A percentile compares a stretch with the other conserved stretches of the same genome.
phyloP scores from a whole-genome alignment of 2,888 invertebrate genomes.

The Sussaba pulchella region DNA sequence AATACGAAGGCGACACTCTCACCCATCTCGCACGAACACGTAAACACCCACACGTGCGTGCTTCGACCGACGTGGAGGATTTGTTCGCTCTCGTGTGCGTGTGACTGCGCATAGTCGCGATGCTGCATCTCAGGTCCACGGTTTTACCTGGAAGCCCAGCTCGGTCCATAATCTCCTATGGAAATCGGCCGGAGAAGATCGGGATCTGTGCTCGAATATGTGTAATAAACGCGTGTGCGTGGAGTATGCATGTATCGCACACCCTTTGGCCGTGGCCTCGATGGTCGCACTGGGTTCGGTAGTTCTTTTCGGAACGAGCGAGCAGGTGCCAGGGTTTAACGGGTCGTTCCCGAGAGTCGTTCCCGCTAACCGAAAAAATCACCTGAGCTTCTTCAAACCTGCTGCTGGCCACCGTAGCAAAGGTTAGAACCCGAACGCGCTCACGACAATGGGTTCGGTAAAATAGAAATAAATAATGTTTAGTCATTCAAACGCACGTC shows the following conservation, averaged over 20 bases:
- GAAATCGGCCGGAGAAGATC: conserved; percentile 32
- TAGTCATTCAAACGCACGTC: no score
- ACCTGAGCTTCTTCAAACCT: conserved; percentile 20
- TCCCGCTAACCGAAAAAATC: background rate
- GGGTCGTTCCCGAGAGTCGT: conserved; percentile 35
- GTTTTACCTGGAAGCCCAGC: conserved; percentile 40
- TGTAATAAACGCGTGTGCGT: no score
- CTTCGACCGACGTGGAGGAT: no score
- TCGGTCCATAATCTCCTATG: conserved; percentile 40
- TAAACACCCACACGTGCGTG: no score
- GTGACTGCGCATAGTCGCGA: background rate
- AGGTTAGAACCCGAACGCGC: no score
- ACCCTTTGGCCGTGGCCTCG: background rate
- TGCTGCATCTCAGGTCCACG: conserved; percentile 31
- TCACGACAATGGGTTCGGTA: background rate
- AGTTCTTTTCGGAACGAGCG: conserved; percentile 30
- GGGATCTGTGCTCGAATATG: conserved; percentile 12
- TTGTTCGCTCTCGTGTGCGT: no score
- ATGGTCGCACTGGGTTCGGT: conserved; percentile 28
- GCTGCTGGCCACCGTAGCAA: conserved; percentile 35
- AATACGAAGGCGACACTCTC: conserved; percentile 19
- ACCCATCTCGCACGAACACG: no score
- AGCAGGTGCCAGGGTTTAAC: conserved; percentile 50
- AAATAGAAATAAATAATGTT: background rate
- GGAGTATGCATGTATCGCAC: no score